These are phyloP conservation scores for Menura novaehollandiae DNA, from an alignment of 2,113 vertebrate genomes.

Conservation along the genomic window DNA sequence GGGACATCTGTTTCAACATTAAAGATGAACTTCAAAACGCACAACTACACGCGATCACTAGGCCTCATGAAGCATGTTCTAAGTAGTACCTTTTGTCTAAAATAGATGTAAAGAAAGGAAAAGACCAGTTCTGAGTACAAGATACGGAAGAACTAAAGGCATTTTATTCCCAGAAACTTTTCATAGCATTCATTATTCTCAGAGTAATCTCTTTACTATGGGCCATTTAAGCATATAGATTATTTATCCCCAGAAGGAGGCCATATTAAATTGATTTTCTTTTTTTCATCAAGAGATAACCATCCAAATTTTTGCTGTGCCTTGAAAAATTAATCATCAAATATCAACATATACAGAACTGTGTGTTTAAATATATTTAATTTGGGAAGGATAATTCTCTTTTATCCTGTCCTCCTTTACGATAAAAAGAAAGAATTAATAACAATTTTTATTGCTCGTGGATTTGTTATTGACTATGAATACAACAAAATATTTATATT, in stretches of 20 bases:
- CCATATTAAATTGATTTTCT: not conserved
- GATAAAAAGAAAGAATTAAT: not conserved
- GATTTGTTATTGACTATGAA: not conserved
- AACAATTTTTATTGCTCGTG: not conserved
- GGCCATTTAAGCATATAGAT: not conserved
- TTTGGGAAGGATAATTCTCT: not conserved
- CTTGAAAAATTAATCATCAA: not conserved
- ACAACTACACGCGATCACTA: not conserved
- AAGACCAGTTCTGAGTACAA: not conserved
- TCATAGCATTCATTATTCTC: not conserved
- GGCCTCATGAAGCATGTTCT: not conserved
- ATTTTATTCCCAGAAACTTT: not conserved
- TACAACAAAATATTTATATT: not conserved
- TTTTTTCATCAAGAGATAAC: not conserved
- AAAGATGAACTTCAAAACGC: not conserved
- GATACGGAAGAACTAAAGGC: not conserved
- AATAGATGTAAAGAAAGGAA: not conserved
- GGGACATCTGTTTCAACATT: not conserved
- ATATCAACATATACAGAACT: not conserved
- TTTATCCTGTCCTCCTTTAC: not conserved
- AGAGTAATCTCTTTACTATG: not conserved
- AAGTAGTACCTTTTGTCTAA: not conserved
- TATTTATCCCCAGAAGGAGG: not conserved
- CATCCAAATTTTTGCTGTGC: not conserved
- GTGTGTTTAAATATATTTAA: not conserved